A percentile compares a stretch with the other conserved stretches of the same genome.
These are phyloP conservation scores for Phoenicopterus ruber DNA, from an alignment of 2,113 vertebrate genomes.

Conservation along the genomic window DNA sequence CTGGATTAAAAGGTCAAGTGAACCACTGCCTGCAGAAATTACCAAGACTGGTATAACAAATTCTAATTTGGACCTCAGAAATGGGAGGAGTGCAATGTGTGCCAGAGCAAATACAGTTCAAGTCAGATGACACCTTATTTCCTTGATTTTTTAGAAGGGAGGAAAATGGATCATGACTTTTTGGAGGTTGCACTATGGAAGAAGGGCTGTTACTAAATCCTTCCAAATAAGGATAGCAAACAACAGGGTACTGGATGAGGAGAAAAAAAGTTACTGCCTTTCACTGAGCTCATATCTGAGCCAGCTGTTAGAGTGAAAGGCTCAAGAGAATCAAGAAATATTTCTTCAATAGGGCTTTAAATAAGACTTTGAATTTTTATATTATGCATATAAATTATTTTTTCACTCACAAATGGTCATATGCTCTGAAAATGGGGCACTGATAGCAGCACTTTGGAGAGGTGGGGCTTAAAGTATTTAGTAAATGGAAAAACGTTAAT, in stretches of 20 bases:
- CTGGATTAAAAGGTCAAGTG: not conserved
- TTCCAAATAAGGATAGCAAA: not conserved
- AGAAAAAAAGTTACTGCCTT: not conserved
- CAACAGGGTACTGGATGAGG: not conserved
- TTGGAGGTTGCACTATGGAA: not conserved
- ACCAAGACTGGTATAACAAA: not conserved
- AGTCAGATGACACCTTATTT: not conserved
- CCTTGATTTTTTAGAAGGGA: not conserved
- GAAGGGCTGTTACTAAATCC: not conserved
- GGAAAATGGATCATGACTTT: not conserved
- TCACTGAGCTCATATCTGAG: not conserved
- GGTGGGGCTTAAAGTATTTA: not conserved
- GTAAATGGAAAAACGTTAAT: not conserved
- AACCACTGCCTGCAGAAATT: not conserved
- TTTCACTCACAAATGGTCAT: not conserved
- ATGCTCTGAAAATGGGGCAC: not conserved
- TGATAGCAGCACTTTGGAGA: not conserved
- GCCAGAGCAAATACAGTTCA: not conserved
- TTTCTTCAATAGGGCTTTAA: not conserved
- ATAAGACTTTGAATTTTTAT: not conserved
- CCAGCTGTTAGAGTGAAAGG: not conserved
- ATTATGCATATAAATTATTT: not conserved
- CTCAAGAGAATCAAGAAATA: not conserved
- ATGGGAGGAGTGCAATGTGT: not conserved
- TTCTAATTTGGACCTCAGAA: not conserved